These are phyloP conservation scores for Rotaria macrura DNA, from an alignment of 2,888 invertebrate genomes.

Conservation along the genomic window DNA sequence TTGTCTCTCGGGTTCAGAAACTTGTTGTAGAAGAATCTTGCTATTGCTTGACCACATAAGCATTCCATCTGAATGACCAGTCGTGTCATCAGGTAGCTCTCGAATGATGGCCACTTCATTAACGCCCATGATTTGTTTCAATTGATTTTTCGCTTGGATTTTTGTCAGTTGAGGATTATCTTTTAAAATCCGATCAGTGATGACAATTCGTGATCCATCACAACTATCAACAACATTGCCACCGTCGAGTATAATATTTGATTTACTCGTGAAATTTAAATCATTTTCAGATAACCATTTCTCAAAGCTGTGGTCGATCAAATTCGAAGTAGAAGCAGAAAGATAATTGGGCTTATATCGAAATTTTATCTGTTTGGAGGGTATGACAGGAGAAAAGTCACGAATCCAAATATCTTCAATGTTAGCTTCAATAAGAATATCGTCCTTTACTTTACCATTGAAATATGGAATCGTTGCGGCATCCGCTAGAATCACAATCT, in stretches of 20 bases:
- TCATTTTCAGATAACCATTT: not conserved
- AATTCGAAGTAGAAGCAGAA: accelerated
- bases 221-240: not conserved
- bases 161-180: not conserved
- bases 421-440: not conserved
- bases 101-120: not conserved
- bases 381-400: not conserved
- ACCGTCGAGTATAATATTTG: not conserved
- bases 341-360: not conserved
- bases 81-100: not conserved
- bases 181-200: not conserved
- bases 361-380: not conserved
- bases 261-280: not conserved
- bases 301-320: not conserved
- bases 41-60: not conserved
- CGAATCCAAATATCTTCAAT: not conserved
- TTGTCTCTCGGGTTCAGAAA: not conserved
- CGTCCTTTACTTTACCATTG: not conserved
- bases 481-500: not conserved
- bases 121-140: not conserved
- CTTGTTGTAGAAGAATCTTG: not conserved
- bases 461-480: not conserved
- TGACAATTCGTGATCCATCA: not conserved
- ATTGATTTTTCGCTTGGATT: not conserved
- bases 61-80: not conserved